These are phyloP conservation scores for Ctena decussata DNA, from an alignment of 2,888 invertebrate species.

Conservation along the genomic window DNA sequence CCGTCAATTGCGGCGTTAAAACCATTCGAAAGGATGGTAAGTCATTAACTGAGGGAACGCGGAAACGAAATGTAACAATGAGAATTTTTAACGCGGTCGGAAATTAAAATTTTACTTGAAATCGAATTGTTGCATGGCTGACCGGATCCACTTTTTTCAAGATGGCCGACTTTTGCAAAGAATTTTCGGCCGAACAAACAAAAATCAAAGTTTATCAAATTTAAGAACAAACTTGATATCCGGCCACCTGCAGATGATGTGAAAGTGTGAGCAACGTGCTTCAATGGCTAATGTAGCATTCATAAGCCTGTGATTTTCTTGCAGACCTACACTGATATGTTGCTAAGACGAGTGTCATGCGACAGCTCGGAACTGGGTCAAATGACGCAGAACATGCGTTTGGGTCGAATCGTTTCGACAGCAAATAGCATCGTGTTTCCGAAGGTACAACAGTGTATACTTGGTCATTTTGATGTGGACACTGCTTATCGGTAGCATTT, in stretches of 20 bases:
- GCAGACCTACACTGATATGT: no score
- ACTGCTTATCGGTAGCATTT: no score
- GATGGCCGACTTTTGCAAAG: slow-evolving; percentile 53
- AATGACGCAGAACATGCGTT: slow-evolving; percentile 61
- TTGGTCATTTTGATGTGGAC: no score
- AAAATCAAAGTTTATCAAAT: background rate
- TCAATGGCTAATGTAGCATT: no score
- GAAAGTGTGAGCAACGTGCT: no score
- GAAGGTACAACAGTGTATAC: no score
- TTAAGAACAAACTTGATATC: background rate
- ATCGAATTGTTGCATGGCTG: background rate
- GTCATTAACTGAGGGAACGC: no score
- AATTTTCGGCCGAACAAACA: background rate
- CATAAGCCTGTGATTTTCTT: no score
- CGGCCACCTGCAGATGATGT: no score
- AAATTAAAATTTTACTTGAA: background rate
- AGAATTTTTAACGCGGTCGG: no score
- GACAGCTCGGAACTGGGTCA: slow-evolving; percentile 59
- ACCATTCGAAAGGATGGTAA: slow-evolving; percentile 16
- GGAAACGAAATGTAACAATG: no score
- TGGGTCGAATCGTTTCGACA: background rate
- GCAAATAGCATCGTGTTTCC: no score
- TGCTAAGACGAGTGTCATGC: slow-evolving; percentile 13
- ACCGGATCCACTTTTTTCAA: slow-evolving; percentile 15
- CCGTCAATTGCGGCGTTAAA: background rate